These are phyloP conservation scores for Myoxocephalus aenaeus DNA, from an alignment of 2,797 vertebrate species.

Conservation along the genomic window DNA sequence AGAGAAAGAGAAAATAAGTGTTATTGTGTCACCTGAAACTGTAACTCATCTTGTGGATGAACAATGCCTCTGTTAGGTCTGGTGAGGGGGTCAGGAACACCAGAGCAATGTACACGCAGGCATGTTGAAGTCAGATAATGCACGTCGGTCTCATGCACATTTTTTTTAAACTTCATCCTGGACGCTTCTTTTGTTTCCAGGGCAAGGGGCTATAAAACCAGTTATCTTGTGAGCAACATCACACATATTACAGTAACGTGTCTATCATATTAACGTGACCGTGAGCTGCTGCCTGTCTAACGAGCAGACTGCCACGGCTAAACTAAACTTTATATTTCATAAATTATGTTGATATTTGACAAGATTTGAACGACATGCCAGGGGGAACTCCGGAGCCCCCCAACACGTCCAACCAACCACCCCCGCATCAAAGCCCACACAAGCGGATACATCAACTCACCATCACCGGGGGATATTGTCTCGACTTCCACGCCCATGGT, in stretches of 20 bases:
- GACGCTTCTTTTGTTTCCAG: not conserved
- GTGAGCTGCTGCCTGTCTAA: not conserved
- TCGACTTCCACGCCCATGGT: slow-evolving; percentile 96
- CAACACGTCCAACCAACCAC: not conserved
- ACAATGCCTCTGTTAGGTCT: slow-evolving; percentile 31
- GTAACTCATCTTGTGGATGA: slow-evolving; percentile 35
- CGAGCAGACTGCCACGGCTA: fast-evolving
- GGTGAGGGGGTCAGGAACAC: slow-evolving; percentile 20
- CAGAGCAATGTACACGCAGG: not conserved
- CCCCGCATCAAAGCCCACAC: slow-evolving; percentile 36
- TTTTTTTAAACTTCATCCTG: slow-evolving; percentile 41
- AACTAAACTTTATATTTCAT: fast-evolving
- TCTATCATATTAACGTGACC: not conserved
- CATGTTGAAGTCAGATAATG: slow-evolving; percentile 19
- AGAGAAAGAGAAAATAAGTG: slow-evolving; percentile 1
- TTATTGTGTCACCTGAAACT: slow-evolving; percentile 29
- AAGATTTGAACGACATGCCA: slow-evolving; percentile 22
- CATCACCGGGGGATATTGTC: slow-evolving; percentile 96
- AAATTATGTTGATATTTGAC: not conserved
- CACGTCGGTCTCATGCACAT: slow-evolving; percentile 17
- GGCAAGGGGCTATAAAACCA: slow-evolving; percentile 4
- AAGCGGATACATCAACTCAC: slow-evolving; percentile 79
- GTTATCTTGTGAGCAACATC: not conserved
- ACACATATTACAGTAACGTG: too few relatives aligned
- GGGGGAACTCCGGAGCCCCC: slow-evolving; percentile 15